Evolutionary conservation across 23 tunicate genomes (phyloP).

Genomic region (Ascidia mentula): DNA sequence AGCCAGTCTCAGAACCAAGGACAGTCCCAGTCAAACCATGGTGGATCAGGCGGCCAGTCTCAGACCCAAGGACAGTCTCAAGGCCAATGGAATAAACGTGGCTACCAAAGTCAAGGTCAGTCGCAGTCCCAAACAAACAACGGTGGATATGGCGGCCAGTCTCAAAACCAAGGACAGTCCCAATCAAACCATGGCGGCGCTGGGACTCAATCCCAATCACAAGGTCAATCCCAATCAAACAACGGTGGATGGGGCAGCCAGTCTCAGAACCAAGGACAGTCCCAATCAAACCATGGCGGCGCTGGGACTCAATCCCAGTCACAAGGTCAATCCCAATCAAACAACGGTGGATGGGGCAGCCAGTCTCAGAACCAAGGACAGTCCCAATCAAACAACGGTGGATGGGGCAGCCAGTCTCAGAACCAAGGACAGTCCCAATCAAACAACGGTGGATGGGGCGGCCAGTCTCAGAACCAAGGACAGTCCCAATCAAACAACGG

Average conservation of each 20-base stretch:
- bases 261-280: constrained; percentile 11
- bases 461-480: constrained; percentile 16
- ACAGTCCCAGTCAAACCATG: constrained; percentile 13
- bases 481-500: constrained; percentile 12
- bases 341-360: background rate
- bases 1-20: constrained; percentile 17
- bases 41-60: background rate
- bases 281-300: constrained; percentile 5
- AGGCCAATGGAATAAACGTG: constrained; percentile 15
- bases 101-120: constrained; percentile 12
- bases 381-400: constrained; percentile 19
- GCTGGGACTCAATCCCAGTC: constrained; percentile 6
- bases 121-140: background rate
- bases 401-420: constrained; percentile 5
- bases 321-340: constrained; percentile 3
- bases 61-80: constrained; percentile 21
- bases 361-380: constrained; percentile 18
- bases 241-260: background rate
- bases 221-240: constrained; percentile 32
- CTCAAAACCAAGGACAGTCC: constrained; percentile 24
- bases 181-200: constrained; percentile 8
- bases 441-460: background rate
- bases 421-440: constrained; percentile 11
- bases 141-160: constrained; percentile 23
- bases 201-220: constrained; percentile 16